Conservation (phyloP, 2,113 vertebrate genomes). For the Thunnus thynnus region DNA sequence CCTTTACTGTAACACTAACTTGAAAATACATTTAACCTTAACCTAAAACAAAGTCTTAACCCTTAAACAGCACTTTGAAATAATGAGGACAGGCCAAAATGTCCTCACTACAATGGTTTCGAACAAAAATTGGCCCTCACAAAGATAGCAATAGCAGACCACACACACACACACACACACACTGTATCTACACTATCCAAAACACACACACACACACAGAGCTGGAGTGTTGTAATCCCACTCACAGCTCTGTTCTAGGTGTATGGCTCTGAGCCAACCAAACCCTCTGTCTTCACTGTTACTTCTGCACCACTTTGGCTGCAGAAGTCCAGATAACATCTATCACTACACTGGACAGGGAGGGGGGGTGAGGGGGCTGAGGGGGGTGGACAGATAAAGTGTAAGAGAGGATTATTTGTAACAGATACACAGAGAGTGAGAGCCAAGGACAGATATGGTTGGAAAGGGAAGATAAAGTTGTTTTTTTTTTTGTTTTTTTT, state of each 20-base stretch:
- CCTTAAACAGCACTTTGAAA: too few species aligned
- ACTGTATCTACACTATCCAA: constrained; percentile 8
- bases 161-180: constrained; percentile 5
- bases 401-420: constrained; percentile 60
- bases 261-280: constrained; percentile 51
- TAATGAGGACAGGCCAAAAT: too few species aligned
- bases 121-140: too few species aligned
- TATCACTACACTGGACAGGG: constrained; percentile 36
- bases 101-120: too few species aligned
- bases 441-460: constrained; percentile 48
- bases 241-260: constrained; percentile 37
- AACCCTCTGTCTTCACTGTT: constrained; percentile 46
- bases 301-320: constrained; percentile 52
- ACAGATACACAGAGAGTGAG: constrained; percentile 41
- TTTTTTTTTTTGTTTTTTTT: constrained; percentile 13
- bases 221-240: constrained; percentile 57
- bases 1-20: too few species aligned
- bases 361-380: background rate
- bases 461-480: constrained; percentile 2
- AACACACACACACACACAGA: constrained; percentile 5
- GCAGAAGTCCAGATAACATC: constrained; percentile 63
- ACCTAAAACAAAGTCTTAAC: too few species aligned
- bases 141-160: too few species aligned
- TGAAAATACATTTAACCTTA: too few species aligned
- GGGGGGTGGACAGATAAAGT: constrained; percentile 7